Percentiles rank a stretch among this genome's conserved stretches.
Conservation (phyloP, 30 jellyfish, hydroid and myxozoan species). For the Cassiopea xamachana region DNA sequence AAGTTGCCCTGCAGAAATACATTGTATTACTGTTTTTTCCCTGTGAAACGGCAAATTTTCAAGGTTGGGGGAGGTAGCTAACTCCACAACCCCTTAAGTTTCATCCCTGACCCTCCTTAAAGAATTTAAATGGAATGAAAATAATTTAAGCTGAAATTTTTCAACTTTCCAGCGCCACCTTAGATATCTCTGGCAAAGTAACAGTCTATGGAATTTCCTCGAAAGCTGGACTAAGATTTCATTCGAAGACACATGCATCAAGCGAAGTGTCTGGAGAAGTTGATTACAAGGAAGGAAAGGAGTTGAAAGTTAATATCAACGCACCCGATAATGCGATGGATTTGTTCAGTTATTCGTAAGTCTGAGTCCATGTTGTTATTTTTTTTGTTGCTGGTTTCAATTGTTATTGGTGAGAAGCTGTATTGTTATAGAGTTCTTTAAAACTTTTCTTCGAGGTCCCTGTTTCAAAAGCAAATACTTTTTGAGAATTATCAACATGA, state of each 20-base stretch:
- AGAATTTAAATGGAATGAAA: too few species aligned
- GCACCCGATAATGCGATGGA: conserved; percentile 71
- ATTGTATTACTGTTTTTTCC: too few species aligned
- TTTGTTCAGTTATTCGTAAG: conserved; percentile 79
- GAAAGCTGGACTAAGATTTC: conserved; percentile 77
- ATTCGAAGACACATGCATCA: conserved; percentile 76
- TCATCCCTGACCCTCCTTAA: too few species aligned
- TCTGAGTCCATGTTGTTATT: too few species aligned
- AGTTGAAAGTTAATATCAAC: conserved; percentile 66
- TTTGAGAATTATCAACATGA: too few species aligned
- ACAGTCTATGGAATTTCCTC: conserved; percentile 83
- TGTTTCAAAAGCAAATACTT: neutral
- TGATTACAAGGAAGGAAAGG: conserved; percentile 83
- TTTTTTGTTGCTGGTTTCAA: neutral
- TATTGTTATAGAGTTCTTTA: too few species aligned
- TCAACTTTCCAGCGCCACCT: conserved; percentile 67
- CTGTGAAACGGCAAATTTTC: too few species aligned
- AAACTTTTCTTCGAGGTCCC: too few species aligned
- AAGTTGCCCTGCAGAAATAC: too few species aligned
- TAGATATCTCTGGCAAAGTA: conserved; percentile 85
- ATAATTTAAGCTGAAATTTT: too few species aligned
- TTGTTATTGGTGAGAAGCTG: neutral
- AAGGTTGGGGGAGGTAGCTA: too few species aligned
- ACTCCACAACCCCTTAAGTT: too few species aligned
- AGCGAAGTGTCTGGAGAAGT: conserved; percentile 70